Conservation (phyloP, 2,797 vertebrate genomes). For the Lutra lutra region DNA sequence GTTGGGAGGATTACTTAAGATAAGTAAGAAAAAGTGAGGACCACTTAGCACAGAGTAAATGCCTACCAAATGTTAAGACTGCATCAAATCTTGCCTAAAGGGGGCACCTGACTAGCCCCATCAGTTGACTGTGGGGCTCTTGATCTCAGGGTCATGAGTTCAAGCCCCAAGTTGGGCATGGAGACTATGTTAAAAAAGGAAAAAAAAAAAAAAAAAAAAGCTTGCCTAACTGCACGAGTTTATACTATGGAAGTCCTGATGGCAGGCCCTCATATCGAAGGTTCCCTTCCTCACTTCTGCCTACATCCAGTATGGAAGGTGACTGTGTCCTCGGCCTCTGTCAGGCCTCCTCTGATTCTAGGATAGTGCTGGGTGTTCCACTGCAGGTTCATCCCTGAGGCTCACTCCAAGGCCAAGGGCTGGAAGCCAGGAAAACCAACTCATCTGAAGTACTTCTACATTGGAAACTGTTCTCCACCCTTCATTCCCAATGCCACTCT, state of each 20-base stretch:
- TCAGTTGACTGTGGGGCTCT: not conserved
- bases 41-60: not conserved
- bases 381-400: not conserved
- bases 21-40: not conserved
- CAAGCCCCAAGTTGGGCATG: not conserved
- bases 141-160: not conserved
- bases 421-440: not conserved
- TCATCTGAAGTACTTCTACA: not conserved
- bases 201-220: no score
- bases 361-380: not conserved
- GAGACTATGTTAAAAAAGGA: not conserved
- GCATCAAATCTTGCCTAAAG: not conserved
- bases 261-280: not conserved
- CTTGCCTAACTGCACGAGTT: not conserved
- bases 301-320: not conserved
- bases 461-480: not conserved
- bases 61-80: not conserved
- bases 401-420: conserved; percentile 11
- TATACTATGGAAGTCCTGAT: not conserved
- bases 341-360: not conserved
- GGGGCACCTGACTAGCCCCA: not conserved
- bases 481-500: not conserved
- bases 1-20: not conserved
- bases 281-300: not conserved
- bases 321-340: not conserved